A percentile compares a stretch with the other conserved stretches of the same genome.
These are phyloP conservation scores for Mythimna vitellina DNA, from an alignment of 2,888 invertebrate genomes.

Conservation along the genomic window DNA sequence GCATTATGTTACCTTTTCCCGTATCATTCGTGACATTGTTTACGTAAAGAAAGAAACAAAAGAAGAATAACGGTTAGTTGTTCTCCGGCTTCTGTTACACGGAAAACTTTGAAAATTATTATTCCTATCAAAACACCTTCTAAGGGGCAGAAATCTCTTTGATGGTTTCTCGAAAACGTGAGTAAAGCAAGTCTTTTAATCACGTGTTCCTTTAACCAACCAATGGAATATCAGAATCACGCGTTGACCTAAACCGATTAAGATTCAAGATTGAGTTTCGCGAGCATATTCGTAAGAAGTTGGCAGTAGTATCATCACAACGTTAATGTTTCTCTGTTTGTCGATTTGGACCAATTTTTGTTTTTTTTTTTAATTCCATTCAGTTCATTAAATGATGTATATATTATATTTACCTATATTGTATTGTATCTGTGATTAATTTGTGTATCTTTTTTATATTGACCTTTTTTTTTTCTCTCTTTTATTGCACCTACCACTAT, in stretches of 20 bases:
- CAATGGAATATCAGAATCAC: slow-evolving; percentile 24
- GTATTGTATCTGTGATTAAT: no score
- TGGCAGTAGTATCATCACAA: no score
- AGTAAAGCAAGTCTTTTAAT: slow-evolving; percentile 3
- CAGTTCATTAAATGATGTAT: no score
- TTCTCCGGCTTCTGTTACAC: slow-evolving; percentile 30
- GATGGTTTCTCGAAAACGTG: slow-evolving; percentile 40
- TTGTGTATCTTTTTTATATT: no score
- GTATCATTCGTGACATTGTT: neutral
- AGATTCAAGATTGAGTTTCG: no score
- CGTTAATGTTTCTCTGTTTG: no score
- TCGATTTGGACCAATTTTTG: no score
- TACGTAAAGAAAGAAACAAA: slow-evolving; percentile 1
- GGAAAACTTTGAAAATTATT: slow-evolving; percentile 30
- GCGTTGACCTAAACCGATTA: slow-evolving; percentile 27
- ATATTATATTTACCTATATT: no score
- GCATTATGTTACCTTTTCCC: neutral
- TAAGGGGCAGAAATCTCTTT: neutral
- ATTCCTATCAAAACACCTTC: slow-evolving; percentile 10
- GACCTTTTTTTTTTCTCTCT: no score
- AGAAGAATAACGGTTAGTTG: slow-evolving; percentile 2
- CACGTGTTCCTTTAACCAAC: slow-evolving; percentile 5
- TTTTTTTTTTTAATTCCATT: no score
- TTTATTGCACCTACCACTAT: no score
- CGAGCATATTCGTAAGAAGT: no score